These are phyloP conservation scores for Neodiprion pinetum DNA, from an alignment of 1,140 invertebrate genomes.

Conservation along the genomic window DNA sequence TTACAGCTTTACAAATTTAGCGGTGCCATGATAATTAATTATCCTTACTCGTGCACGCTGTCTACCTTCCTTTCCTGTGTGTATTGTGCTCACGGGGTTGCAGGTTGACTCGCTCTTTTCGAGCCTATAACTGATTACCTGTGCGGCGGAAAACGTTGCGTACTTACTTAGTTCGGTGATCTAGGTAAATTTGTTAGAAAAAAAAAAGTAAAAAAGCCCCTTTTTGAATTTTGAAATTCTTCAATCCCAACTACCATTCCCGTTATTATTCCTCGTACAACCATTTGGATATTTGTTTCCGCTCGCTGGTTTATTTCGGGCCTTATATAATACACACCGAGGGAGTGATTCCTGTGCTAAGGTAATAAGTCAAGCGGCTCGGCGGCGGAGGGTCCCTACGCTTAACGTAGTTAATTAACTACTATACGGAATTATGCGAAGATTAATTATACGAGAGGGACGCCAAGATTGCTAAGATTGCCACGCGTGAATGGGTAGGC, in stretches of 20 bases:
- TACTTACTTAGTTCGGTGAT: too few species aligned
- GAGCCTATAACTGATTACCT: too few species aligned
- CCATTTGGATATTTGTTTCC: not conserved
- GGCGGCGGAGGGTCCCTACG: conserved; percentile 27
- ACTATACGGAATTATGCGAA: conserved; percentile 42
- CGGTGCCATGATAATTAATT: not conserved
- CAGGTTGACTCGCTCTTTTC: too few species aligned
- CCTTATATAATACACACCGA: not conserved
- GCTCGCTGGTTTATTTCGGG: not conserved
- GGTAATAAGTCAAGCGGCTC: conserved; percentile 47
- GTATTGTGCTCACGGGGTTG: not conserved
- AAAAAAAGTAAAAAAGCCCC: too few species aligned
- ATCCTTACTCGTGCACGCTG: not conserved
- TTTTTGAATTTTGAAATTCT: too few species aligned
- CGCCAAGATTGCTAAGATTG: conserved; percentile 8
- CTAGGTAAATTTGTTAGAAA: too few species aligned
- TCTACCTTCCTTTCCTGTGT: not conserved
- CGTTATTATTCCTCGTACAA: too few species aligned
- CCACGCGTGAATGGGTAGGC: too few species aligned
- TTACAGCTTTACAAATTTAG: conserved; percentile 1
- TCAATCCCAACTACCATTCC: too few species aligned
- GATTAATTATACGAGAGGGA: conserved; percentile 40
- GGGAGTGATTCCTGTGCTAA: conserved; percentile 41
- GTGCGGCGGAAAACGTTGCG: too few species aligned
- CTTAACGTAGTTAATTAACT: conserved; percentile 48